Evolutionary conservation across 1,140 invertebrate genomes (phyloP), one percentile per base, ranked within the genome.

Genomic region (Hetaerina americana): DNA sequence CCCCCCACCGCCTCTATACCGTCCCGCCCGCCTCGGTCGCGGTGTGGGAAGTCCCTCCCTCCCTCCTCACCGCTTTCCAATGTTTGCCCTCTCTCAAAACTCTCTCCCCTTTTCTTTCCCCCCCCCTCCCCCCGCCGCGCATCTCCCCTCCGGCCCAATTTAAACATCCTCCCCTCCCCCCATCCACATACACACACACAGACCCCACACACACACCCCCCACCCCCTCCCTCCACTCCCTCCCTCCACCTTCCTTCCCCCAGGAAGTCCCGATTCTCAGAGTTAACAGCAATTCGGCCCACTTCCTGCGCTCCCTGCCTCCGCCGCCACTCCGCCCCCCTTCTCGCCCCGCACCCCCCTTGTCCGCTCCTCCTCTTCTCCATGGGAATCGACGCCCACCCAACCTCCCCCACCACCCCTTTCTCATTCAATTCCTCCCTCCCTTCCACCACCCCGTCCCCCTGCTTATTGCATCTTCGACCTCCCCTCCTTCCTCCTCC

Each of bases 251-350:
- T 57, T n/a, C n/a, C n/a, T n/a, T n/a, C n/a, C n/a, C n/a, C 26
- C 31, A 66, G 31, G 27, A 71, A 66, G 26, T 71, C 22, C 27
- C 57, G 31, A 66, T 40, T 29, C 70, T 28, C 66, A 22, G 18
- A 29, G 70, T 29, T 66, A 71, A 67, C 57, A 71, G 49, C 57
- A 66, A 66, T 57, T 71, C 27, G 40, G 70, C n/a, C 49, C 40
- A 22, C 26, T 28, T 25, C 27, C 29, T 25, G 27, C 26, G 27
- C n/a, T 68, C 24, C 29, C 10, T n/a, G 15, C 2, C 15, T n/a
- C 40, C 22, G 15, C 40, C 40, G 6, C 31, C 31, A 40, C 6
- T 8, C 31, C 31, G 6, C 18, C 18, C 31, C 31, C 31, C 18
- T 18, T 40, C 31, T 57, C 40, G n/a, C n/a, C n/a, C 67, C 24